Conservation (phyloP, 2,113 vertebrate species). For the Eira barbara region DNA sequence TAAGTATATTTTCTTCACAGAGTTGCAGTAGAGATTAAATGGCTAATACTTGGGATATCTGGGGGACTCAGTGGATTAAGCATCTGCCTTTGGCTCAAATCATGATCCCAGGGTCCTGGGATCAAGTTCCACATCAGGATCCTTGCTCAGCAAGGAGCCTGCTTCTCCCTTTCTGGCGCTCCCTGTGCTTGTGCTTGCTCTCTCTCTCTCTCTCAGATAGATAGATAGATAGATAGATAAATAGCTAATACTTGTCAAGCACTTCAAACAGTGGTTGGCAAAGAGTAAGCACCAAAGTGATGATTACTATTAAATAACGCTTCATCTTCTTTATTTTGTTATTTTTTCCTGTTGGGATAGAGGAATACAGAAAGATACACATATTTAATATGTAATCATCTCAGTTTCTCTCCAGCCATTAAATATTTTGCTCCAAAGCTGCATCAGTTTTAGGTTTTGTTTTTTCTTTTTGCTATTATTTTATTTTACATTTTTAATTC, state of each 20-base stretch:
- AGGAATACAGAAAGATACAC: background rate
- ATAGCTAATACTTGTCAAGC: background rate
- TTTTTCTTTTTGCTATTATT: background rate
- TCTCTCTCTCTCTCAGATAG: too few species aligned
- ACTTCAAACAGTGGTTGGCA: background rate
- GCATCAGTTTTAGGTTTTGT: background rate
- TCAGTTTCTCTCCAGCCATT: background rate
- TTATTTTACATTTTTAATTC: background rate
- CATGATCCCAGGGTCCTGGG: background rate
- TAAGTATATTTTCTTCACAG: background rate
- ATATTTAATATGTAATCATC: background rate
- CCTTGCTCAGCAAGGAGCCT: background rate
- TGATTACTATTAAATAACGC: background rate
- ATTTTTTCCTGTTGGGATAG: background rate
- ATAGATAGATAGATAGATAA: too few species aligned
- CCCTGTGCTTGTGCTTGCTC: too few species aligned
- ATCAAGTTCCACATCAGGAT: background rate
- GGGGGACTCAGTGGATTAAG: too few species aligned
- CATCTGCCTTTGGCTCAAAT: background rate
- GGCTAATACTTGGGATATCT: background rate
- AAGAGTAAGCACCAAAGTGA: background rate
- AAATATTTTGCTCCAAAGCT: slow-evolving; percentile 1
- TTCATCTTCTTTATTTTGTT: background rate
- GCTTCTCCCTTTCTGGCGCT: too few species aligned
- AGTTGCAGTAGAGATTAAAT: background rate